Percentiles rank a stretch among this genome's conserved stretches.
Evolutionary conservation across 2,888 invertebrate species (phyloP).

Genomic region (Atethmia centrago): DNA sequence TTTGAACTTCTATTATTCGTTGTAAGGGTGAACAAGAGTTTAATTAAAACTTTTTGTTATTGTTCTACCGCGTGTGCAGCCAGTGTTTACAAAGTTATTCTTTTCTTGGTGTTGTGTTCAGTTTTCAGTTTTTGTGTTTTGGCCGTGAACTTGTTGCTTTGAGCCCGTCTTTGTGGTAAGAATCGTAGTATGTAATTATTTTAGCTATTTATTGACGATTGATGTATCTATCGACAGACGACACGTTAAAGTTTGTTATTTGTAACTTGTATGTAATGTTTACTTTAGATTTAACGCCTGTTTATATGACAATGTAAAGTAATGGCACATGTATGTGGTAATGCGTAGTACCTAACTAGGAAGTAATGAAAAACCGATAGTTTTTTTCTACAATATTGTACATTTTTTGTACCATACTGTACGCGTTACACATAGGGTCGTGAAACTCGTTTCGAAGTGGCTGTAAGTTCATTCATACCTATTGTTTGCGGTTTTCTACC

Average conservation of each 20-base stretch:
- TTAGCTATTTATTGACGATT: conserved; percentile 9
- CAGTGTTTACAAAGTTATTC: conserved; percentile 82
- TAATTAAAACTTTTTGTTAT: conserved; percentile 39
- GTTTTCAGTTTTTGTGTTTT: conserved; percentile 75
- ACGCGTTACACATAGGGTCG: not conserved
- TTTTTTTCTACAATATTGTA: not conserved
- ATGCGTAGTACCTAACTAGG: conserved; percentile 33
- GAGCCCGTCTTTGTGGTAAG: conserved; percentile 77
- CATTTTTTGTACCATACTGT: not conserved
- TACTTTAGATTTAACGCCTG: conserved; percentile 11
- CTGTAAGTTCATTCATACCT: not conserved
- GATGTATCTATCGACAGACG: not conserved
- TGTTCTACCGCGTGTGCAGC: conserved; percentile 69
- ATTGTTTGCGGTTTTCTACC: conserved; percentile 21
- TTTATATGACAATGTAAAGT: conserved; percentile 13
- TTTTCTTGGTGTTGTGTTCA: conserved; percentile 79
- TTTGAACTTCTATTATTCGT: conserved; percentile 43
- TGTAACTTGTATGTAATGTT: conserved; percentile 24
- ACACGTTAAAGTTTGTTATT: not conserved
- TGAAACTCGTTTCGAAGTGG: conserved; percentile 24
- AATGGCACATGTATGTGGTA: not conserved
- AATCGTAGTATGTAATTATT: conserved; percentile 16
- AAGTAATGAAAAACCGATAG: not conserved
- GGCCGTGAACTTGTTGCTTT: conserved; percentile 84
- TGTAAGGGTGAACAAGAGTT: conserved; percentile 23